Base-by-base conservation (phyloP, 2,113 vertebrate species). In the Chrysemys picta region DNA sequence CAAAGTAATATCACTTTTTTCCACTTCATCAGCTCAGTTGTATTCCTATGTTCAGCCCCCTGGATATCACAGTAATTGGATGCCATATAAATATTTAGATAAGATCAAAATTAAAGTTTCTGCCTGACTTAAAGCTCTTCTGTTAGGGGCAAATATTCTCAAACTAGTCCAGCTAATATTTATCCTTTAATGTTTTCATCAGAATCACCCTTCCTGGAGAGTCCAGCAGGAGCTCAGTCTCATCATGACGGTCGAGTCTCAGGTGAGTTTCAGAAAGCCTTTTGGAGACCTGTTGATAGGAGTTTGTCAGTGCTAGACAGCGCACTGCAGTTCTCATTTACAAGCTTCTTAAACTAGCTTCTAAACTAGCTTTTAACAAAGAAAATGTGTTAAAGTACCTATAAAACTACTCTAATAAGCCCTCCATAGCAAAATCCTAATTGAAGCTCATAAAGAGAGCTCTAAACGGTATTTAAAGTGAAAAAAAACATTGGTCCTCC, bases 281-380 rank as follows among this genome's bases (percentile, higher is more conserved):
- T 80, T 96, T 94, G 93, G 93, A 97, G 96, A 76, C 87, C 93
- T 84, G 21, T 93, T 95, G 95, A 82, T 96, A 80, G 1, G 5
- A 22, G 25, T 97, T 95, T 96, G 96, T 95, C 96, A 93, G 49
- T 91, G 19, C 57, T 95, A 96, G 95, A 97, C 93, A 95, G 87
- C 87, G 96, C 89, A 92, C 91, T 96, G 78, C 90, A 95, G 86
- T 97, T 97, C 84, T 92, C 84, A 95, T 98, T 98, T 98, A 98
- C 94, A 97, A 98, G 97, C 96, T 97, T 96, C 94, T 98, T 96
- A 96, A 97, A 97, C 95, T 97, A 97, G 91, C 96, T 98, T 96
- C 97, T 98, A 98, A 98, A 97, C 96, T 97, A 98, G 94, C 91
- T 98, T 98, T 97, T 97, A 98, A 97, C 98, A 98, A 98, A 97